phyloP scores from a whole-genome alignment of 2,113 vertebrate species.

The Amazona guildingii region DNA sequence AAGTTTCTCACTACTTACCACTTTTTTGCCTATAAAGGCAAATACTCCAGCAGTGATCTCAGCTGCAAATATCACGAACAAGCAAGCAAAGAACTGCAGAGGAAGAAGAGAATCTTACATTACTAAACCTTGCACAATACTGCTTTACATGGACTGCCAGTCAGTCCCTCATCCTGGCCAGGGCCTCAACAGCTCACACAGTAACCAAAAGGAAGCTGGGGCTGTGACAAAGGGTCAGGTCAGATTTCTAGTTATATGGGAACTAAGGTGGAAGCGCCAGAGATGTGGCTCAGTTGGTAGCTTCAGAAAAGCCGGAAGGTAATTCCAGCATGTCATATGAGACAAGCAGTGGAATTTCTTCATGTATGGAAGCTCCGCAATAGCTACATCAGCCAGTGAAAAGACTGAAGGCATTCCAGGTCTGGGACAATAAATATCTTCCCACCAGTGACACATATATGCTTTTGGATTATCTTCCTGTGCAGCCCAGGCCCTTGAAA shows the following conservation, averaged over 20 bases:
- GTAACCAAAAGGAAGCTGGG: neutral
- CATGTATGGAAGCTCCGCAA: neutral
- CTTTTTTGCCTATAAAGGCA: conserved; percentile 92
- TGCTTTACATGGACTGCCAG: neutral
- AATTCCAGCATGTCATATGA: neutral
- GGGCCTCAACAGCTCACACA: neutral
- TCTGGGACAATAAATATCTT: neutral
- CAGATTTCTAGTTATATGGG: neutral
- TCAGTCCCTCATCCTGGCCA: neutral
- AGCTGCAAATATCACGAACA: conserved; percentile 95
- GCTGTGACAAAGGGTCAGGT: neutral
- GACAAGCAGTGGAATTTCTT: neutral
- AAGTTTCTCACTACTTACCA: conserved; percentile 75
- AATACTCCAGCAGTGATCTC: conserved; percentile 95
- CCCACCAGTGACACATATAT: neutral
- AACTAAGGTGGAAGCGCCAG: neutral
- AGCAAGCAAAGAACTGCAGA: conserved; percentile 91
- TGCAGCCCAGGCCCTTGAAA: neutral
- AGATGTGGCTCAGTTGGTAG: neutral
- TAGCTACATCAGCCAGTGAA: neutral
- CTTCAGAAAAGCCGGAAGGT: neutral
- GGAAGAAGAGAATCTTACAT: conserved; percentile 34
- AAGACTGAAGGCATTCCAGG: neutral
- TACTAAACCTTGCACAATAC: neutral
- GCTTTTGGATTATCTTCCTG: neutral